Evolutionary conservation across 2,797 vertebrate genomes (phyloP).

Genomic region (Hoplostethus atlanticus): DNA sequence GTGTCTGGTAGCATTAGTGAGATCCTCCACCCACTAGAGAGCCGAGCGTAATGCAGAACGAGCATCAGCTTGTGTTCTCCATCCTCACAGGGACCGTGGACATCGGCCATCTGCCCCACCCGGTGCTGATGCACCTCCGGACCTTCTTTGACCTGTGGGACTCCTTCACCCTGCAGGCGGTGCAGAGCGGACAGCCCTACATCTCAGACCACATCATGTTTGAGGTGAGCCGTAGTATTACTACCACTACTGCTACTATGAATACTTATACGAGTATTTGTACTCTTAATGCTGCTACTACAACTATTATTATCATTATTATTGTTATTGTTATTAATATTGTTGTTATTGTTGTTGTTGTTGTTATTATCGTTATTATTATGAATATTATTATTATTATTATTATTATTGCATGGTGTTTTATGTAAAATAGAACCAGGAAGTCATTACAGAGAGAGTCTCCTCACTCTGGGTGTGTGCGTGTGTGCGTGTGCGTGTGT

Average conservation of each 20-base stretch:
- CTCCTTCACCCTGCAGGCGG: slow-evolving; percentile 86
- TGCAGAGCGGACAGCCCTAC: slow-evolving; percentile 87
- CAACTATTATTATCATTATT: not conserved
- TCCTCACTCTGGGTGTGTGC: not conserved
- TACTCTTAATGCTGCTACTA: not conserved
- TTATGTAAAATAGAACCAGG: too few relatives aligned
- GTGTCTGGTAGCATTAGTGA: too few relatives aligned
- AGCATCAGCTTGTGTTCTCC: not conserved
- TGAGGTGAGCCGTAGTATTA: slow-evolving; percentile 76
- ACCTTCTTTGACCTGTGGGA: slow-evolving; percentile 95
- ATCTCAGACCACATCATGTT: slow-evolving; percentile 89
- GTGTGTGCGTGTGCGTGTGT: slow-evolving; percentile 1
- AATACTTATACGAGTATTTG: not conserved
- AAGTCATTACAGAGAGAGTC: not conserved
- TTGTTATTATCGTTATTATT: too few relatives aligned
- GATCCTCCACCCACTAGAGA: too few relatives aligned
- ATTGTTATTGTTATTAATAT: too few relatives aligned
- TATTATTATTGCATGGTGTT: too few relatives aligned
- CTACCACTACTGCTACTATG: not conserved
- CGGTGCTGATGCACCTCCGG: slow-evolving; percentile 91
- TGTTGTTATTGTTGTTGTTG: too few relatives aligned
- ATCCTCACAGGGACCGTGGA: slow-evolving; percentile 87
- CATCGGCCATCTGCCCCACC: slow-evolving; percentile 90
- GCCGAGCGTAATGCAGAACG: not conserved
- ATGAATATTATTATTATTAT: too few relatives aligned